These are phyloP conservation scores for Gasterosteus nipponicus DNA, from an alignment of 2,113 vertebrate species.

Conservation along the genomic window DNA sequence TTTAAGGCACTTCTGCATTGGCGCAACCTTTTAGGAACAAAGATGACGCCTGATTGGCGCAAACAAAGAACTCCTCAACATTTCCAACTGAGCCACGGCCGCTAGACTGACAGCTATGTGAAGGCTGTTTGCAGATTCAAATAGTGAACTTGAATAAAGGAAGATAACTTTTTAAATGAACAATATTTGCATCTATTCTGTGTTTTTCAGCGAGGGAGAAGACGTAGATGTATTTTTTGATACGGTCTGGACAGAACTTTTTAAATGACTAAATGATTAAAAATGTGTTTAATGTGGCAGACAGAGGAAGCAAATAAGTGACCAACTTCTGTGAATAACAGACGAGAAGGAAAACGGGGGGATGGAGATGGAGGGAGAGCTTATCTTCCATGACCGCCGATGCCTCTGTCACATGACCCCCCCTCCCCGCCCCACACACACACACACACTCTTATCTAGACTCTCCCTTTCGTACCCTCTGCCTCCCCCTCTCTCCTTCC, in stretches of 20 bases:
- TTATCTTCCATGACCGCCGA: slow-evolving; percentile 48
- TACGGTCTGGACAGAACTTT: not conserved
- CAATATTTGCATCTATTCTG: too few relatives aligned
- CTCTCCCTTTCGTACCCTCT: slow-evolving; percentile 37
- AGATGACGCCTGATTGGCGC: too few relatives aligned
- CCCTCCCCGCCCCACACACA: not conserved
- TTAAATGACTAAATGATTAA: not conserved
- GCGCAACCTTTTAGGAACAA: not conserved
- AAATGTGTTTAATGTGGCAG: not conserved
- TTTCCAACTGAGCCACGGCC: not conserved
- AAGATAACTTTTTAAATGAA: not conserved
- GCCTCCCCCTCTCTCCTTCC: slow-evolving; percentile 32
- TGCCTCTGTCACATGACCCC: slow-evolving; percentile 38
- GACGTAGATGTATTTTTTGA: not conserved
- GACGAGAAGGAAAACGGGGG: not conserved
- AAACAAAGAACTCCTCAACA: not conserved
- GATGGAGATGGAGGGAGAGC: slow-evolving; percentile 12
- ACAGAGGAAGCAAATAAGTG: not conserved
- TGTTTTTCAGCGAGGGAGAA: not conserved
- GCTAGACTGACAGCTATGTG: not conserved
- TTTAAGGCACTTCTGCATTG: not conserved
- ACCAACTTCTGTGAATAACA: slow-evolving; percentile 24
- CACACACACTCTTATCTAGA: slow-evolving; percentile 9
- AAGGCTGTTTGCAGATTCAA: too few relatives aligned
- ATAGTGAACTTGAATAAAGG: not conserved